Evolutionary conservation across 2,888 invertebrate genomes (phyloP).

Genomic region (Creontiades dilutus): DNA sequence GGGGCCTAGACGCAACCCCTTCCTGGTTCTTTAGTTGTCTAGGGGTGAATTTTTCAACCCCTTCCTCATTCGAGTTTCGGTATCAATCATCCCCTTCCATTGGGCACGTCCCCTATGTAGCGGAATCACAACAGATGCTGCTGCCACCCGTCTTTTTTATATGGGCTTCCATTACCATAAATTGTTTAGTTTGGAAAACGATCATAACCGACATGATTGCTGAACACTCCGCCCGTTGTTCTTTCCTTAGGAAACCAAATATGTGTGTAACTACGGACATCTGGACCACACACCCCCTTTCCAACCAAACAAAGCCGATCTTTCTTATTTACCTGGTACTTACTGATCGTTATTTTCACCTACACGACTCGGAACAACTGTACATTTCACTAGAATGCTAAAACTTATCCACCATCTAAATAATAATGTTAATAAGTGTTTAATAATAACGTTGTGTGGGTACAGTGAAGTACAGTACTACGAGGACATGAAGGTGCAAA

Average conservation of each 20-base stretch:
- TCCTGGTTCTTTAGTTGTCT: conserved; percentile 55
- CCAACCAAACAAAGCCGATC: background rate
- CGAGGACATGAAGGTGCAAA: too few relatives aligned
- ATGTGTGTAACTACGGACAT: conserved; percentile 57
- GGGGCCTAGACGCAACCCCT: conserved; percentile 55
- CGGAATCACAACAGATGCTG: conserved; percentile 66
- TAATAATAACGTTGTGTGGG: too few relatives aligned
- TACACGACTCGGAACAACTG: too few relatives aligned
- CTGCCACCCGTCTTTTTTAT: conserved; percentile 69
- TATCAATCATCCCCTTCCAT: conserved; percentile 67
- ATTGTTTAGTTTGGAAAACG: conserved; percentile 68
- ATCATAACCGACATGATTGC: conserved; percentile 66
- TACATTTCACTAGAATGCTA: too few relatives aligned
- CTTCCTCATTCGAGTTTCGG: conserved; percentile 59
- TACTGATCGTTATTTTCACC: too few relatives aligned
- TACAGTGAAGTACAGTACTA: too few relatives aligned
- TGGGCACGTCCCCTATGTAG: conserved; percentile 38
- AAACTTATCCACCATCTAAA: too few relatives aligned
- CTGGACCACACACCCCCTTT: conserved; percentile 32
- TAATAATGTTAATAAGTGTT: too few relatives aligned
- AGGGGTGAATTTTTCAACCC: conserved; percentile 56
- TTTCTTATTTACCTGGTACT: background rate
- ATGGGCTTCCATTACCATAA: conserved; percentile 60
- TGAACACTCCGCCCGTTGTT: conserved; percentile 58
- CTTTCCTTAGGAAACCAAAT: conserved; percentile 54